These are phyloP conservation scores for Plutomurus gul DNA, from an alignment of 1,140 invertebrate genomes.

Conservation along the genomic window DNA sequence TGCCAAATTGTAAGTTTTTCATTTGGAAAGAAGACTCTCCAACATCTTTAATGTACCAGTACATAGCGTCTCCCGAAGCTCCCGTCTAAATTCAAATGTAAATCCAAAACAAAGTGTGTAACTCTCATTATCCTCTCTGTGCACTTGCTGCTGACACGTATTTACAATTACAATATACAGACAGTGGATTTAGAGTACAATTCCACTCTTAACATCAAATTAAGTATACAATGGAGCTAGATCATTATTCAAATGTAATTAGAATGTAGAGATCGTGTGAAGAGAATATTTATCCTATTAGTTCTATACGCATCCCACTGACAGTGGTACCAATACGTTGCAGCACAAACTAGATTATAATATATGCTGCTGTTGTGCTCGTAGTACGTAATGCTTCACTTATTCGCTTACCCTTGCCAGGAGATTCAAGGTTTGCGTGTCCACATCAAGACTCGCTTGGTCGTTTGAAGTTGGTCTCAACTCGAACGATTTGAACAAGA, in stretches of 20 bases:
- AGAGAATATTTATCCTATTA: too few species aligned
- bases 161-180: background rate
- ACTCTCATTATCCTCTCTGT: background rate
- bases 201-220: too few species aligned
- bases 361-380: too few species aligned
- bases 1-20: slow-evolving; percentile 25
- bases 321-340: background rate
- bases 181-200: too few species aligned
- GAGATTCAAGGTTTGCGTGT: background rate
- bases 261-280: too few species aligned
- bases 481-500: slow-evolving; percentile 19
- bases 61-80: slow-evolving; percentile 3
- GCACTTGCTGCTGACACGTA: too few species aligned
- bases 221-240: too few species aligned
- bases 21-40: slow-evolving; percentile 5
- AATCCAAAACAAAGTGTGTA: slow-evolving; percentile 1
- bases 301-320: too few species aligned
- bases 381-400: too few species aligned
- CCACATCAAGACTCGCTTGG: background rate
- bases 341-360: too few species aligned
- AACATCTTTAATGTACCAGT: slow-evolving; percentile 29
- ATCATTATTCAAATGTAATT: slow-evolving; percentile 33
- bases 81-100: slow-evolving; percentile 29
- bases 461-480: slow-evolving; percentile 30
- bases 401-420: background rate